These are phyloP conservation scores for Sinonovacula constricta DNA, from an alignment of 1,140 invertebrate genomes.

Conservation along the genomic window DNA sequence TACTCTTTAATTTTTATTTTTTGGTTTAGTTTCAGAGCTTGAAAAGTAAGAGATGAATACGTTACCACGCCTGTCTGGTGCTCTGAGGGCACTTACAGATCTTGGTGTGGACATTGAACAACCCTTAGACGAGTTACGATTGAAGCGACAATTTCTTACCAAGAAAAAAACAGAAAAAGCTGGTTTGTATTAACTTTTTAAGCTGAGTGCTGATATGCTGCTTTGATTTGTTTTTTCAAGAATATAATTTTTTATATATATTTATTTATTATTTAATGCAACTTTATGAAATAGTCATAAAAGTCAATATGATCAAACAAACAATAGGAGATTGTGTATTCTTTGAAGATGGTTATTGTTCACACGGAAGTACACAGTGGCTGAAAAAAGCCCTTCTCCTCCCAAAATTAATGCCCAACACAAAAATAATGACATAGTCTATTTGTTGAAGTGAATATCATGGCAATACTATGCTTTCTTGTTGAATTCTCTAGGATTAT, in stretches of 20 bases:
- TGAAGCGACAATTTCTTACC: constrained; percentile 59
- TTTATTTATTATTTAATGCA: not conserved
- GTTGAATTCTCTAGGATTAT: too few relatives aligned
- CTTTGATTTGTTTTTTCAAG: not conserved
- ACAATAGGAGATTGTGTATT: not conserved
- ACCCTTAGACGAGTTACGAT: constrained; percentile 52
- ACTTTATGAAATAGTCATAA: not conserved
- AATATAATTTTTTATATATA: not conserved
- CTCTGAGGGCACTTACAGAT: constrained; percentile 70
- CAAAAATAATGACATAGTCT: too few relatives aligned
- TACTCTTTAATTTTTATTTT: too few relatives aligned
- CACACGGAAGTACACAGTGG: too few relatives aligned
- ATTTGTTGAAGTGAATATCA: too few relatives aligned
- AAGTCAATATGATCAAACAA: not conserved
- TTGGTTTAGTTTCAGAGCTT: too few relatives aligned
- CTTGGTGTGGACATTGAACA: constrained; percentile 43
- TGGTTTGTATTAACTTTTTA: not conserved
- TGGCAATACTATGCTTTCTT: too few relatives aligned
- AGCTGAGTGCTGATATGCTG: not conserved
- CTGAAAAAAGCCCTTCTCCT: too few relatives aligned
- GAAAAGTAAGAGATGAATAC: constrained; percentile 49
- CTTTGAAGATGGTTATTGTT: too few relatives aligned
- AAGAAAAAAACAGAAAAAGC: constrained; percentile 60
- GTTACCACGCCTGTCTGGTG: constrained; percentile 71
- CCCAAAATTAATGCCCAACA: too few relatives aligned